Percentiles rank a stretch among this genome's conserved stretches.
phyloP scores from a whole-genome alignment of 2,888 invertebrate genomes.

The Rotaria magnacalcarata region DNA sequence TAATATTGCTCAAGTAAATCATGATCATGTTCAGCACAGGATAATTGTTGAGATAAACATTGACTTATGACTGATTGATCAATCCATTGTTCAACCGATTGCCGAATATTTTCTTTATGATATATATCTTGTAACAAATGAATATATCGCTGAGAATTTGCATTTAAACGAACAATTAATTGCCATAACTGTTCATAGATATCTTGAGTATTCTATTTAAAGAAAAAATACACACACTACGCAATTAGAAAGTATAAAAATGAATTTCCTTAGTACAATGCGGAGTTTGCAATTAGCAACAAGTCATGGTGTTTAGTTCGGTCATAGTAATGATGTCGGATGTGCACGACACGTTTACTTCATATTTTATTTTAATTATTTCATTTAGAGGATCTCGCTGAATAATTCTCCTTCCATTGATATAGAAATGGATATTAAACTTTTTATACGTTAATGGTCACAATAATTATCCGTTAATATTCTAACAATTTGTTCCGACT shows the following conservation, averaged over 20 bases:
- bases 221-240: background rate
- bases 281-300: no score
- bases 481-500: background rate
- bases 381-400: no score
- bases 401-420: background rate
- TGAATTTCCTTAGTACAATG: background rate
- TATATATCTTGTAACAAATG: constrained; percentile 14
- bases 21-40: background rate
- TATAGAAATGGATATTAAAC: background rate
- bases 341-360: no score
- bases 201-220: background rate
- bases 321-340: no score
- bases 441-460: background rate
- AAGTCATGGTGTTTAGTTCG: no score
- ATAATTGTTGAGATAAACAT: constrained; percentile 21
- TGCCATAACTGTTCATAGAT: constrained; percentile 11
- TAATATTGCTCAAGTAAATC: constrained; percentile 24
- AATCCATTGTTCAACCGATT: constrained; percentile 28
- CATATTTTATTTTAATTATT: no score
- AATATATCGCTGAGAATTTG: constrained; percentile 28
- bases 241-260: background rate
- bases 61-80: constrained; percentile 35
- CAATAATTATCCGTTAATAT: background rate
- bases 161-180: constrained; percentile 23
- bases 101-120: constrained; percentile 29